A percentile compares a stretch with the other conserved stretches of the same genome.
Conservation (phyloP, 1,140 invertebrate species). For the Parapsyche elsis region DNA sequence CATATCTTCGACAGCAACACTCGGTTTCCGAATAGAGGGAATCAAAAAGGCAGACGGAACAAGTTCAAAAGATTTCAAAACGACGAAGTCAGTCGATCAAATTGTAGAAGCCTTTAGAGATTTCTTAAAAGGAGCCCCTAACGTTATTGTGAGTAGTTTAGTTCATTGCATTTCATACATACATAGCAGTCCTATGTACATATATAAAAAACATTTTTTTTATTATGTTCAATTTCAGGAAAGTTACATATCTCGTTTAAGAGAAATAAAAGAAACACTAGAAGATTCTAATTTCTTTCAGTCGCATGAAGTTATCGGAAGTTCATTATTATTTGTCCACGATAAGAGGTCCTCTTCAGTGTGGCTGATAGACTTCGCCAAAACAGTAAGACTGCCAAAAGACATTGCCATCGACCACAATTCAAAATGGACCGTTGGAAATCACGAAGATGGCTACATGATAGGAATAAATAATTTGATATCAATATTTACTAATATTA, state of each 20-base stretch:
- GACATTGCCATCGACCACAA: conserved; percentile 82
- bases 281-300: conserved; percentile 89
- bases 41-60: conserved; percentile 89
- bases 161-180: too few relatives aligned
- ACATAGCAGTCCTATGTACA: too few relatives aligned
- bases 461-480: conserved; percentile 95
- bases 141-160: conserved; percentile 75
- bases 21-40: conserved; percentile 97
- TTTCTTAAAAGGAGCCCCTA: conserved; percentile 84
- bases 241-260: conserved; percentile 86
- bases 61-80: conserved; percentile 96
- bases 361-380: conserved; percentile 99
- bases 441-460: conserved; percentile 98
- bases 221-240: conserved; percentile 71
- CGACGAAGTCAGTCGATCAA: conserved; percentile 86
- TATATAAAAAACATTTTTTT: too few relatives aligned
- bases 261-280: conserved; percentile 83
- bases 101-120: conserved; percentile 84
- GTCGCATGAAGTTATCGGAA: conserved; percentile 95
- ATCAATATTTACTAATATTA: conserved; percentile 79
- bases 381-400: conserved; percentile 86
- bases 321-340: conserved; percentile 95
- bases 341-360: conserved; percentile 87
- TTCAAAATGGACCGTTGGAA: conserved; percentile 92
- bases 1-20: conserved; percentile 93